Percentiles rank a stretch among this genome's conserved stretches.
Conservation (phyloP, 2,113 vertebrate species). For the Hemibagrus wyckioides region DNA sequence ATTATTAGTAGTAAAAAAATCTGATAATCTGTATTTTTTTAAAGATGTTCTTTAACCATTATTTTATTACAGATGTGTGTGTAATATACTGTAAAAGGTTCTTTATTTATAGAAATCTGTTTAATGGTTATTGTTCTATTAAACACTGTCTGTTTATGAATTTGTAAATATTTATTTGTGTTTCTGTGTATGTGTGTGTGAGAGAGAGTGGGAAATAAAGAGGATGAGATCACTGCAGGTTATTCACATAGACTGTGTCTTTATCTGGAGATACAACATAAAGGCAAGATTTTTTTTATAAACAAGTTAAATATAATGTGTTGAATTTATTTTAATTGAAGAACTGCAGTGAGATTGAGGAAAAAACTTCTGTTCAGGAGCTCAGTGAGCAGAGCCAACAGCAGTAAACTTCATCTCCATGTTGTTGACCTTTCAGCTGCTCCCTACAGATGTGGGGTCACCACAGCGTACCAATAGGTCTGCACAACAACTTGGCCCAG, state of each 20-base stretch:
- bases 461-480: too few relatives aligned
- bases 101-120: conserved; percentile 34
- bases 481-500: too few relatives aligned
- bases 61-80: conserved; percentile 27
- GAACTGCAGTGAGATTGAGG: not conserved
- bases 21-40: not conserved
- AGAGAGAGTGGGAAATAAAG: not conserved
- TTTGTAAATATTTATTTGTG: not conserved
- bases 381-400: not conserved
- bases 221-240: not conserved
- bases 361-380: not conserved
- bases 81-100: conserved; percentile 37
- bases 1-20: not conserved
- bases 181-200: not conserved
- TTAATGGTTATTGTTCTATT: conserved; percentile 26
- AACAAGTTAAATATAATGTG: not conserved
- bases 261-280: not conserved
- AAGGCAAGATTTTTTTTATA: not conserved
- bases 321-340: not conserved
- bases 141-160: conserved; percentile 27
- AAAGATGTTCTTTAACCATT: not conserved
- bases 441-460: not conserved
- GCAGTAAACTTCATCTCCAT: not conserved
- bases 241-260: not conserved
- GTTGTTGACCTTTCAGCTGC: not conserved